Evolutionary conservation across 2,797 vertebrate species (phyloP).

Genomic region (Gymnocypris eckloni): DNA sequence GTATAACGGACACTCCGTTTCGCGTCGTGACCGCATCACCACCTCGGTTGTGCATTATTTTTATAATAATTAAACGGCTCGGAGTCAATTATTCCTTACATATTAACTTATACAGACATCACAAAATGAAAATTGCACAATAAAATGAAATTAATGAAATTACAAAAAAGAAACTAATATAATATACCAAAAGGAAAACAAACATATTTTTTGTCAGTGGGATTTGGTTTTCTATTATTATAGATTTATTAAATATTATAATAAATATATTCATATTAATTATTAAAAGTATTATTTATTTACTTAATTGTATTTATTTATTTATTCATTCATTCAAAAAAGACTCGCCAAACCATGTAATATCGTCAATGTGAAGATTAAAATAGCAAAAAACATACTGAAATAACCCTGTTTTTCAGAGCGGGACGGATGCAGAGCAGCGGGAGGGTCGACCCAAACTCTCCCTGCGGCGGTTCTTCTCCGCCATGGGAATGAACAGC

Average conservation of each 20-base stretch:
- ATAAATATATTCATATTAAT: background rate
- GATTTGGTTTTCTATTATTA: too few species aligned
- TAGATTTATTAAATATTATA: background rate
- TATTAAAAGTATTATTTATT: background rate
- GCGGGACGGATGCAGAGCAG: constrained; percentile 43
- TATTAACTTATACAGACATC: background rate
- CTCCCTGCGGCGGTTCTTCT: constrained; percentile 82
- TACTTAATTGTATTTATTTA: background rate
- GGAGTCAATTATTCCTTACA: too few species aligned
- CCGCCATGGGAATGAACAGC: constrained; percentile 81
- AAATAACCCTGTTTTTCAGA: constrained; percentile 49
- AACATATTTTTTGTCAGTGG: background rate
- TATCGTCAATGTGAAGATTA: too few species aligned
- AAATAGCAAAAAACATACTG: background rate
- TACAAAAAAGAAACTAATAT: background rate
- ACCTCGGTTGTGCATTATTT: too few species aligned
- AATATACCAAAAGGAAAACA: background rate
- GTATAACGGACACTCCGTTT: too few species aligned
- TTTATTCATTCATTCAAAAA: too few species aligned
- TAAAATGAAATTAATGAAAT: background rate
- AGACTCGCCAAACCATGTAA: too few species aligned
- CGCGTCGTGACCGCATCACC: too few species aligned
- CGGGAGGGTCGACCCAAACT: constrained; percentile 77
- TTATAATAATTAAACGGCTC: too few species aligned
- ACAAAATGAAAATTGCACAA: background rate